Conservation (phyloP, 2,888 invertebrate genomes). For the Pollenia labialis region DNA sequence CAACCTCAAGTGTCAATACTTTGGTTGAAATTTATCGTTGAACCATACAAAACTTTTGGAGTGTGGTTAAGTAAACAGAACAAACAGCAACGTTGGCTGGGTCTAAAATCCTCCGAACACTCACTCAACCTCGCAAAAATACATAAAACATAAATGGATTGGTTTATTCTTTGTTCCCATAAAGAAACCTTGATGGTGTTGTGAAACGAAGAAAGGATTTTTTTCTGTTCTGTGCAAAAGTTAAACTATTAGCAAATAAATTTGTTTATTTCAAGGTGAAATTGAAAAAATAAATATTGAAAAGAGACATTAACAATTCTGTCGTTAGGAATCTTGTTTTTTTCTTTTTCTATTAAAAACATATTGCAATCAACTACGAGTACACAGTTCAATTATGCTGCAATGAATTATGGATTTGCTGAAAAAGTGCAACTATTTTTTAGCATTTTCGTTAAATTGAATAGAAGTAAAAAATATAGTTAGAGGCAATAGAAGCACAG, state of each 20-base stretch:
- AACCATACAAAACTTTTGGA: slow-evolving; percentile 66
- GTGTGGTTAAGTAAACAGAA: slow-evolving; percentile 64
- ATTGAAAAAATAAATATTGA: slow-evolving; percentile 24
- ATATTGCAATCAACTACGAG: slow-evolving; percentile 5
- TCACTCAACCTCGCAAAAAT: slow-evolving; percentile 20
- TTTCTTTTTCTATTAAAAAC: slow-evolving; percentile 2
- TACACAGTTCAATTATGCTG: neutral
- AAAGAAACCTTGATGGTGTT: slow-evolving; percentile 18
- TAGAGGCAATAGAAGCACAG: too few relatives aligned
- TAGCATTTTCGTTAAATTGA: neutral
- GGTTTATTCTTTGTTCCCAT: slow-evolving; percentile 17
- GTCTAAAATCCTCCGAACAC: neutral
- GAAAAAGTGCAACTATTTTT: neutral
- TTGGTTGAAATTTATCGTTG: slow-evolving; percentile 70
- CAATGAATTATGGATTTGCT: slow-evolving; percentile 3
- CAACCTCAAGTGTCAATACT: slow-evolving; percentile 74
- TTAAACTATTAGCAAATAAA: slow-evolving; percentile 65
- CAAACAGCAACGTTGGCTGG: slow-evolving; percentile 29
- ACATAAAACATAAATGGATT: slow-evolving; percentile 61
- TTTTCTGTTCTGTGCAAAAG: slow-evolving; percentile 53
- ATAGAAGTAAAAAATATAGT: neutral
- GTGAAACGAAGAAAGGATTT: slow-evolving; percentile 45
- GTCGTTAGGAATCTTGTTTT: slow-evolving; percentile 24
- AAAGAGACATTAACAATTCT: slow-evolving; percentile 51
- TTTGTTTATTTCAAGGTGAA: slow-evolving; percentile 63